These are phyloP conservation scores for Venustaconcha ellipsiformis DNA, from an alignment of 1,140 invertebrate species.

Conservation along the genomic window DNA sequence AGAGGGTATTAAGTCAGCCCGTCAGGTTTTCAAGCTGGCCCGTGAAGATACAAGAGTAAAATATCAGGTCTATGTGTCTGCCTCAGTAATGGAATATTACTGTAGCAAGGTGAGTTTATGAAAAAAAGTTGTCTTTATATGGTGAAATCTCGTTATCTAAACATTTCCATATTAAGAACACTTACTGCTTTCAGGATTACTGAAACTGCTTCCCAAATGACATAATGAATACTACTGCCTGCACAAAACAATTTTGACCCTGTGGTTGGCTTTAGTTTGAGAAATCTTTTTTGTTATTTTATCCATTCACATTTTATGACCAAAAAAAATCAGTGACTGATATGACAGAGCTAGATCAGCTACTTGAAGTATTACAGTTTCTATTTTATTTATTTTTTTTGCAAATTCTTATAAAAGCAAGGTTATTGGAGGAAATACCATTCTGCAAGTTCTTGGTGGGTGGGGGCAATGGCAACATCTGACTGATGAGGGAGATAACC, in stretches of 20 bases:
- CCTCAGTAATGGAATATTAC: conserved; percentile 99
- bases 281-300: no score
- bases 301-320: no score
- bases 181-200: background rate
- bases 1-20: conserved; percentile 97
- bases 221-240: background rate
- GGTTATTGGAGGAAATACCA: no score
- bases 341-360: no score
- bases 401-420: no score
- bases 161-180: background rate
- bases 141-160: background rate
- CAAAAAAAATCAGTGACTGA: no score
- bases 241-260: background rate
- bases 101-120: conserved; percentile 83
- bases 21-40: conserved; percentile 94
- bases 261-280: no score
- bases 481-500: no score
- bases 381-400: no score
- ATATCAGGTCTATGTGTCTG: conserved; percentile 96
- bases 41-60: conserved; percentile 88
- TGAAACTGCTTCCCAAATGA: background rate
- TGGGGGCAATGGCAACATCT: no score
- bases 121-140: background rate
- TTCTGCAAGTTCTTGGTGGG: no score
- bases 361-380: no score